phyloP scores from a whole-genome alignment of 1,140 invertebrate species.

The Drosophila bipectinata region DNA sequence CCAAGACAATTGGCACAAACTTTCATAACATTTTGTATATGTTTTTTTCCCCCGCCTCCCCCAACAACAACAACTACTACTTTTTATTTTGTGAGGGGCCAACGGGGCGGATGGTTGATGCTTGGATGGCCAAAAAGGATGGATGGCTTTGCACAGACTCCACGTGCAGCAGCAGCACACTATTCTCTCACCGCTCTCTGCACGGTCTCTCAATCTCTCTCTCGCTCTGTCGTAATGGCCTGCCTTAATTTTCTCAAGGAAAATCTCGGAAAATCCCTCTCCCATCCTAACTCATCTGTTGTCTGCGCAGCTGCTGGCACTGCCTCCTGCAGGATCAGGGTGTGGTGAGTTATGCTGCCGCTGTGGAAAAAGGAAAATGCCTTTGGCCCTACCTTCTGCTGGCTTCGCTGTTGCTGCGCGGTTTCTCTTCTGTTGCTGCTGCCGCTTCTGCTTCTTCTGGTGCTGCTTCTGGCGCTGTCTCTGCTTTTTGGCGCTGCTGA shows the following conservation, averaged over 20 bases:
- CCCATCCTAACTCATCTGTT: conserved; percentile 7
- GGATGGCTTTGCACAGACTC: conserved; percentile 75
- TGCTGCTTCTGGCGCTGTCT: conserved; percentile 19
- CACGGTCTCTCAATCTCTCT: background rate
- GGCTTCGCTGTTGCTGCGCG: conserved; percentile 54
- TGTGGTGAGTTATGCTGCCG: conserved; percentile 79
- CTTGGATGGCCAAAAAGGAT: conserved; percentile 18
- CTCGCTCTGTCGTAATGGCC: conserved; percentile 3
- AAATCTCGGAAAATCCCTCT: conserved; percentile 14
- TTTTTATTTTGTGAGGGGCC: conserved; percentile 14
- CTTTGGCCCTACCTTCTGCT: conserved; percentile 70
- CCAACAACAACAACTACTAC: background rate
- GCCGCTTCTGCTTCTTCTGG: conserved; percentile 24
- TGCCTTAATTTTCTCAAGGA: background rate
- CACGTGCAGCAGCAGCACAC: conserved; percentile 56
- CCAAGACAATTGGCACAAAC: conserved; percentile 67
- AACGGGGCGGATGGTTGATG: conserved; percentile 7
- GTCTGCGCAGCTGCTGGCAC: conserved; percentile 67
- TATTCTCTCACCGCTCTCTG: conserved; percentile 4
- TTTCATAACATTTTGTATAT: conserved; percentile 62
- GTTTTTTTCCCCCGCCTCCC: conserved; percentile 14
- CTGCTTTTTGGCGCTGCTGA: background rate
- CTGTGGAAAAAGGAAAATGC: conserved; percentile 66
- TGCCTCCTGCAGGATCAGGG: conserved; percentile 77
- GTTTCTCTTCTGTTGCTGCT: too few relatives aligned